Evolutionary conservation across 2,113 vertebrate genomes (phyloP).

Genomic region (Ranitomeya imitator): DNA sequence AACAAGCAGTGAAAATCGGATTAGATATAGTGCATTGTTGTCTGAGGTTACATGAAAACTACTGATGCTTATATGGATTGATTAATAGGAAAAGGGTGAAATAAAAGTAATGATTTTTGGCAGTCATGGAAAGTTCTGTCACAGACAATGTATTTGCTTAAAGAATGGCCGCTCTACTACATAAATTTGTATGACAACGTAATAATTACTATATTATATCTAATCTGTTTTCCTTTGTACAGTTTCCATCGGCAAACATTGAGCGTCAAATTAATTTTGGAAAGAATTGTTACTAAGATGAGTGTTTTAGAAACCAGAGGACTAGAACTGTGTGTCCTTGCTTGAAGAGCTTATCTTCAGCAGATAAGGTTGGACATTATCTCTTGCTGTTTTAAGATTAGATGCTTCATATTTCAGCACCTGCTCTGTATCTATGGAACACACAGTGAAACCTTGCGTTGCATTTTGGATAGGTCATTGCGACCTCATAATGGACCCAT

Average conservation of each 20-base stretch:
- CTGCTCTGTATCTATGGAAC: constrained; percentile 26
- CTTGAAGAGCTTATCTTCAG: constrained; percentile 25
- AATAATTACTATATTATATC: neutral
- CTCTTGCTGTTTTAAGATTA: neutral
- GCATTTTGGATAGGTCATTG: constrained; percentile 14
- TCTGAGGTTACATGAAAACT: neutral
- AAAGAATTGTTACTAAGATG: constrained; percentile 17
- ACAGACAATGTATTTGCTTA: neutral
- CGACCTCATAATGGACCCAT: constrained; percentile 3
- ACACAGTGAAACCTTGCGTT: constrained; percentile 1
- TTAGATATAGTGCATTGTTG: neutral
- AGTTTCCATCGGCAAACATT: constrained; percentile 35
- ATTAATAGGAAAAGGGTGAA: neutral
- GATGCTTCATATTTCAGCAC: constrained; percentile 32
- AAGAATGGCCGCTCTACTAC: neutral
- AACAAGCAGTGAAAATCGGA: too few species aligned
- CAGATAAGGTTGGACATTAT: constrained; percentile 35
- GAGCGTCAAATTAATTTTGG: neutral
- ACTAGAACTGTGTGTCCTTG: constrained; percentile 22
- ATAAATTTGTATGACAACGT: neutral
- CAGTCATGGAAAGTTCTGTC: constrained; percentile 14
- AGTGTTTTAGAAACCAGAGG: constrained; percentile 2
- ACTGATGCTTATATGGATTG: neutral
- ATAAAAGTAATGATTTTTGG: neutral
- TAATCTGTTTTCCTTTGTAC: constrained; percentile 9